These are phyloP conservation scores for Kryptolebias ocellatus DNA, from an alignment of 2,797 vertebrate species.

Conservation along the genomic window DNA sequence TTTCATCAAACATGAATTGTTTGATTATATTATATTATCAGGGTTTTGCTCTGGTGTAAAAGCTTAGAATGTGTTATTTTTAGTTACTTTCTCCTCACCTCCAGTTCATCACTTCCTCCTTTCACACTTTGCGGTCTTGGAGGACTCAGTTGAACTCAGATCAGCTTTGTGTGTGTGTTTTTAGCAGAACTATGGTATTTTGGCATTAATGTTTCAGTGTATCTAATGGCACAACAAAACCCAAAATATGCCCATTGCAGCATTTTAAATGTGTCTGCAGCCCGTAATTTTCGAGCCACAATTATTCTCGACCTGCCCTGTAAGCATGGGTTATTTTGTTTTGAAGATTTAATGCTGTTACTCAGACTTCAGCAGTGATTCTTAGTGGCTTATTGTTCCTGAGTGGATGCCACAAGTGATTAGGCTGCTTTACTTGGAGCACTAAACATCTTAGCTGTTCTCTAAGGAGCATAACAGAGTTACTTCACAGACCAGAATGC, in stretches of 20 bases:
- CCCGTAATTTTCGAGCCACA: slow-evolving; percentile 53
- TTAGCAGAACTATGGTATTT: slow-evolving; percentile 9
- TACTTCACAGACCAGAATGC: slow-evolving; percentile 49
- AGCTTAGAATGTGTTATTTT: too few species aligned
- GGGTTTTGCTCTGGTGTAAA: too few species aligned
- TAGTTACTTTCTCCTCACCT: slow-evolving; percentile 26
- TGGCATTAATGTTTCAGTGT: slow-evolving; percentile 14
- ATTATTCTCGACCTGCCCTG: slow-evolving; percentile 44
- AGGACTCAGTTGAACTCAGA: slow-evolving; percentile 23
- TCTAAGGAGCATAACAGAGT: slow-evolving; percentile 52
- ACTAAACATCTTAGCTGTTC: slow-evolving; percentile 56
- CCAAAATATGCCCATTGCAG: slow-evolving; percentile 26
- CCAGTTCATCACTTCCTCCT: slow-evolving; percentile 16
- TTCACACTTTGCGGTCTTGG: slow-evolving; percentile 21
- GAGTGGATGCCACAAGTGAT: slow-evolving; percentile 60
- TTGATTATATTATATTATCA: too few species aligned
- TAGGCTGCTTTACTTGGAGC: slow-evolving; percentile 45
- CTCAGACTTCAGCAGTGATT: slow-evolving; percentile 37
- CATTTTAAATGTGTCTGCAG: slow-evolving; percentile 31
- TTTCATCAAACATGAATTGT: too few species aligned
- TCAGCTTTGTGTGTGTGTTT: slow-evolving; percentile 25
- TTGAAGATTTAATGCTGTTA: slow-evolving; percentile 50
- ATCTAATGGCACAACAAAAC: slow-evolving; percentile 28
- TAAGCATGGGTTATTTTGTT: slow-evolving; percentile 34
- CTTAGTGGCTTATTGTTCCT: slow-evolving; percentile 61